phyloP scores from a whole-genome alignment of 2,888 invertebrate species.

The Barypeithes pellucidus region DNA sequence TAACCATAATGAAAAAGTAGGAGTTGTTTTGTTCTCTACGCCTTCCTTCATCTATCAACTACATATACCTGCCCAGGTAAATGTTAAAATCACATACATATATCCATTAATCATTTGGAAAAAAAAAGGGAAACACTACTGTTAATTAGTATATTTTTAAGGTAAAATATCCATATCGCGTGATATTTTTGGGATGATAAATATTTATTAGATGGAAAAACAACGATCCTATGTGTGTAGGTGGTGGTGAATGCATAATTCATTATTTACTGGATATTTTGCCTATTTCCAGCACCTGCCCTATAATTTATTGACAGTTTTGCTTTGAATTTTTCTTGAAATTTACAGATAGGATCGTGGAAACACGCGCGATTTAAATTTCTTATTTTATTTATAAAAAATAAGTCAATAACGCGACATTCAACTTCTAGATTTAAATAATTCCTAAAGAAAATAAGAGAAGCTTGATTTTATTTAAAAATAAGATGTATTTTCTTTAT shows the following conservation, averaged over 20 bases:
- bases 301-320: neutral
- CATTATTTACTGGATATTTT: constrained; percentile 7
- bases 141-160: constrained; percentile 53
- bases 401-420: no score
- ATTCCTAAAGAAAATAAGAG: no score
- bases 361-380: no score
- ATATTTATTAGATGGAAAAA: constrained; percentile 46
- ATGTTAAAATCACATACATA: constrained; percentile 54
- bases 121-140: constrained; percentile 51
- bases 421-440: no score
- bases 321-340: no score
- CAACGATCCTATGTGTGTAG: neutral
- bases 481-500: no score
- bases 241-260: constrained; percentile 18
- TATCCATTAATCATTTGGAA: constrained; percentile 53
- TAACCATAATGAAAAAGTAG: constrained; percentile 63
- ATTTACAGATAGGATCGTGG: no score
- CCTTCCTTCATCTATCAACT: constrained; percentile 57
- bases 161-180: constrained; percentile 49
- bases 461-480: no score
- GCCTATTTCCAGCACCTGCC: neutral
- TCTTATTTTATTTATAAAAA: no score
- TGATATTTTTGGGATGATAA: constrained; percentile 44
- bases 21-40: constrained; percentile 62
- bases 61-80: constrained; percentile 54